Evolutionary conservation across 2,888 invertebrate genomes (phyloP).

Genomic region (Argynnis bischoffii): DNA sequence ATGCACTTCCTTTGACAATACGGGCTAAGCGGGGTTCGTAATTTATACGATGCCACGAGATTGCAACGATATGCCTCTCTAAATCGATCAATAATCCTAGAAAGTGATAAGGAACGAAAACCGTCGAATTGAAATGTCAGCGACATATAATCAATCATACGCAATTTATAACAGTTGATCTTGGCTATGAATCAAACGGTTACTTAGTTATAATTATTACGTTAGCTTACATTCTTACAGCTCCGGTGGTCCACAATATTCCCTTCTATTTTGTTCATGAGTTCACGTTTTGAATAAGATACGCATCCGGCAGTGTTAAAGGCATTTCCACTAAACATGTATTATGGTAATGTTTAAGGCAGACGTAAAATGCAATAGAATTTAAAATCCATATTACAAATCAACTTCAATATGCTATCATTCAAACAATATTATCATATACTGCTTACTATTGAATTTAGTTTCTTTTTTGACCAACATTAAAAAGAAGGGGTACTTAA

Average conservation of each 20-base stretch:
- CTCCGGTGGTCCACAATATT: slow-evolving; percentile 45
- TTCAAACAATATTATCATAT: slow-evolving; percentile 43
- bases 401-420: slow-evolving; percentile 42
- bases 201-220: slow-evolving; percentile 43
- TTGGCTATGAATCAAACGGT: slow-evolving; percentile 28
- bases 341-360: slow-evolving; percentile 44
- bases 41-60: slow-evolving; percentile 68
- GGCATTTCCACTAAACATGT: slow-evolving; percentile 44
- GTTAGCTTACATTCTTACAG: slow-evolving; percentile 32
- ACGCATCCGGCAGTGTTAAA: slow-evolving; percentile 41
- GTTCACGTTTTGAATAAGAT: slow-evolving; percentile 41
- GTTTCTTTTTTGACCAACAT: slow-evolving; percentile 35
- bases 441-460: slow-evolving; percentile 31
- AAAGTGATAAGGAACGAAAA: slow-evolving; percentile 62
- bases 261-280: slow-evolving; percentile 36
- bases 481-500: slow-evolving; percentile 4
- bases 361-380: slow-evolving; percentile 44
- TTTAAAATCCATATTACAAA: slow-evolving; percentile 44
- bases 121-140: slow-evolving; percentile 73
- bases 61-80: slow-evolving; percentile 66
- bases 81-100: slow-evolving; percentile 75
- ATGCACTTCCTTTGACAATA: slow-evolving; percentile 79
- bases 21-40: slow-evolving; percentile 46
- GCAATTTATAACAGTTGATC: slow-evolving; percentile 44
- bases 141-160: slow-evolving; percentile 65